phyloP scores from a whole-genome alignment of 2,888 invertebrate genomes.

The Ectemnius continuus region DNA sequence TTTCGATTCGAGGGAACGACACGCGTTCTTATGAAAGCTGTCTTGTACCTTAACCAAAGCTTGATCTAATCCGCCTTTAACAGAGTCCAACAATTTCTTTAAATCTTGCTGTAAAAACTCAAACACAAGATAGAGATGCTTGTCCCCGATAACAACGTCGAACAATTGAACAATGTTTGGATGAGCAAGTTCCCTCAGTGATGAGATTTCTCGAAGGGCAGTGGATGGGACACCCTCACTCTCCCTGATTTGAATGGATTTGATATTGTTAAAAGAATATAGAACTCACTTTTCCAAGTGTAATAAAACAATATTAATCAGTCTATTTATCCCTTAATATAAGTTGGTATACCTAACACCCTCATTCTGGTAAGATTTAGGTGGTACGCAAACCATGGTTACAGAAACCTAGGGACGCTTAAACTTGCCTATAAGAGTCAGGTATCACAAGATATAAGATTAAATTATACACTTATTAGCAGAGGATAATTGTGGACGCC shows the following conservation, averaged over 20 bases:
- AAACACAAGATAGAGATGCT: conserved; percentile 94
- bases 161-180: conserved; percentile 93
- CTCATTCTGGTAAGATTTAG: too few species aligned
- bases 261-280: conserved; percentile 27
- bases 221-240: conserved; percentile 98
- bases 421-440: too few species aligned
- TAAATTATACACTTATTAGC: conserved; percentile 5
- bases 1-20: neutral
- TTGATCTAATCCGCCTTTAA: conserved; percentile 82
- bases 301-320: too few species aligned
- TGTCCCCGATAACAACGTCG: conserved; percentile 92
- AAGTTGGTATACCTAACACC: too few species aligned
- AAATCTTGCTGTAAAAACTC: conserved; percentile 96
- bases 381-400: too few species aligned
- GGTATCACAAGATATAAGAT: too few species aligned
- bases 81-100: conserved; percentile 90
- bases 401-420: too few species aligned
- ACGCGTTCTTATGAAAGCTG: neutral
- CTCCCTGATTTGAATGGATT: conserved; percentile 82
- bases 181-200: conserved; percentile 93
- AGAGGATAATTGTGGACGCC: too few species aligned
- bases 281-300: too few species aligned
- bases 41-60: conserved; percentile 83
- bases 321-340: too few species aligned
- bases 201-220: conserved; percentile 96